A percentile compares a stretch with the other conserved stretches of the same genome.
Conservation (phyloP, 2,113 vertebrate species). For the Turnix velox region DNA sequence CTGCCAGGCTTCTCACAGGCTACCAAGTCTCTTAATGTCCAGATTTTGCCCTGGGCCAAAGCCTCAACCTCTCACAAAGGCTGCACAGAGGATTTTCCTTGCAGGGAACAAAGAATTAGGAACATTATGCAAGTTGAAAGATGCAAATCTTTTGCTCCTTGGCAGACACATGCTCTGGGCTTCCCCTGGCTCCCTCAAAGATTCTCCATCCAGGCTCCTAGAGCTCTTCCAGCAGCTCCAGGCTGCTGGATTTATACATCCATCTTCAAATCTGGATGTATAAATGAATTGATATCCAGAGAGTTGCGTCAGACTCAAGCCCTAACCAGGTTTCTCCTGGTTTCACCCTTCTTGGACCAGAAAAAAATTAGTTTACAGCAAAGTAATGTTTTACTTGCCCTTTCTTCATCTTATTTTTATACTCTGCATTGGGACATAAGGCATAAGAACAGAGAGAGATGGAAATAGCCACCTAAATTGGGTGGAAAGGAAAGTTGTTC, state of each 20-base stretch:
- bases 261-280: not conserved
- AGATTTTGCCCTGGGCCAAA: not conserved
- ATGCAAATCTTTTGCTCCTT: fast-evolving
- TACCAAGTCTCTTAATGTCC: fast-evolving
- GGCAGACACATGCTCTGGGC: not conserved
- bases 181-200: fast-evolving
- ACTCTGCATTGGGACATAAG: not conserved
- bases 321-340: not conserved
- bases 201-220: fast-evolving
- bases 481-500: not conserved
- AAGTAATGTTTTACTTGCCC: not conserved
- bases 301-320: not conserved
- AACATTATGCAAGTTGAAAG: fast-evolving
- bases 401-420: not conserved
- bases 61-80: not conserved
- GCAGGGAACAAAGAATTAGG: not conserved
- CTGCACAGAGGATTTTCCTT: not conserved
- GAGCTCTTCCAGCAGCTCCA: not conserved
- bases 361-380: not conserved
- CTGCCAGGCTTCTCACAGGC: fast-evolving
- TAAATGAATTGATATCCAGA: not conserved
- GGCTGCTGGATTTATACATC: not conserved
- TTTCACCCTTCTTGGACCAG: not conserved
- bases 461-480: not conserved
- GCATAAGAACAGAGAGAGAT: not conserved